These are phyloP conservation scores for Drosophila prolongata DNA, from an alignment of 2,888 invertebrate species.

Conservation along the genomic window DNA sequence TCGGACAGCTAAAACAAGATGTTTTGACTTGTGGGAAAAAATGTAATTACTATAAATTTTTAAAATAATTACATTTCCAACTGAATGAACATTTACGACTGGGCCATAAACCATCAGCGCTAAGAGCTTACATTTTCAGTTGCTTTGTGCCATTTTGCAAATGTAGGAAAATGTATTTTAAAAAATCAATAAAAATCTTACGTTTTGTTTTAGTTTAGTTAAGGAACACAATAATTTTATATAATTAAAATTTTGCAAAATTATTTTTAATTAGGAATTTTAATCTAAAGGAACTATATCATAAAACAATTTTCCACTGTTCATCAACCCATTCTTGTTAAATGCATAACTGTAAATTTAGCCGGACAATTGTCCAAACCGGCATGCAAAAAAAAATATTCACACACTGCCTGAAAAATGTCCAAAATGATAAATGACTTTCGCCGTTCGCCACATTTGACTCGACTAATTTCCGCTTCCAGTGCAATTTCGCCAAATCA, in stretches of 20 bases:
- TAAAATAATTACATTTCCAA: not conserved
- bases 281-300: no score
- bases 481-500: constrained; percentile 54
- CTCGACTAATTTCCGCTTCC: constrained; percentile 67
- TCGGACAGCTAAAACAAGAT: constrained; percentile 3
- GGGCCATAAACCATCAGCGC: constrained; percentile 18
- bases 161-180: no score
- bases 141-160: not conserved
- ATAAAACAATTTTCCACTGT: constrained; percentile 37
- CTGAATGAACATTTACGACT: constrained; percentile 16
- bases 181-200: no score
- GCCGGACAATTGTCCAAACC: constrained; percentile 56
- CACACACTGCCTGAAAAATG: constrained; percentile 16
- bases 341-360: constrained; percentile 64
- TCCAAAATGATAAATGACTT: constrained; percentile 62
- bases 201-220: no score
- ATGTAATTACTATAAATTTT: constrained; percentile 17
- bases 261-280: no score
- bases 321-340: constrained; percentile 44
- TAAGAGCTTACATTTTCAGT: constrained; percentile 1
- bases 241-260: no score
- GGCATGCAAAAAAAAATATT: constrained; percentile 19
- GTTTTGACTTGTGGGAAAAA: constrained; percentile 10
- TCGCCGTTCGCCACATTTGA: constrained; percentile 30
- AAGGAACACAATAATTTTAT: no score